Evolutionary conservation across 2,113 vertebrate genomes (phyloP).

Genomic region (Chloroceryle aenea): DNA sequence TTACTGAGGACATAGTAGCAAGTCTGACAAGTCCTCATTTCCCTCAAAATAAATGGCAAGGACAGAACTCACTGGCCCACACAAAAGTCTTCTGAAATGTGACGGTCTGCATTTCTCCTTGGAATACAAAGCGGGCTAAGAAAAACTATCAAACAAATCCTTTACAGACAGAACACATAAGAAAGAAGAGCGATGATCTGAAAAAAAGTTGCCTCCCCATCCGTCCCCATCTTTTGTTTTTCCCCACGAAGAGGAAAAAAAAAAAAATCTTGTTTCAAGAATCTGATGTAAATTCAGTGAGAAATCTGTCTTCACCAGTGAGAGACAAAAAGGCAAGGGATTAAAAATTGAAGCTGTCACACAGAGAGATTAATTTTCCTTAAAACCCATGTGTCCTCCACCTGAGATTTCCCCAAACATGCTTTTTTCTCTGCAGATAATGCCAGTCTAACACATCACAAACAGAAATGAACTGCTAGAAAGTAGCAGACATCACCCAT

Average conservation of each 20-base stretch:
- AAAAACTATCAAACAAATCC: not conserved
- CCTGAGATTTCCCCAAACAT: not conserved
- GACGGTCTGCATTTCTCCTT: not conserved
- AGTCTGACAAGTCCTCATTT: not conserved
- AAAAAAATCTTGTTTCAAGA: not conserved
- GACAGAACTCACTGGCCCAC: not conserved
- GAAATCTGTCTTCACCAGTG: not conserved
- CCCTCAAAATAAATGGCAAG: not conserved
- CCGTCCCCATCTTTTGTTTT: not conserved
- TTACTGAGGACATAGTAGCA: not conserved
- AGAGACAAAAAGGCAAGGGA: not conserved
- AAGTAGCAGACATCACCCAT: not conserved
- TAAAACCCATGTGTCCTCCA: not conserved
- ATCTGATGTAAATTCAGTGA: not conserved
- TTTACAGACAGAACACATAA: not conserved
- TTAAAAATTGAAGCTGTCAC: conserved; percentile 31
- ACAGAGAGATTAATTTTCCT: not conserved
- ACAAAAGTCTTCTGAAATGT: not conserved
- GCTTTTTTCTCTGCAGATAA: not conserved
- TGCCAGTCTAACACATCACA: not conserved
- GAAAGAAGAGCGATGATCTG: not conserved
- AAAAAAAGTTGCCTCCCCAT: not conserved
- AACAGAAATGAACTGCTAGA: not conserved
- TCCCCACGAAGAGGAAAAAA: not conserved
- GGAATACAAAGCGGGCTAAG: not conserved